A percentile compares a stretch with the other conserved stretches of the same genome.
These are phyloP conservation scores for Chelonus insularis DNA, from an alignment of 1,140 invertebrate genomes.

Conservation along the genomic window DNA sequence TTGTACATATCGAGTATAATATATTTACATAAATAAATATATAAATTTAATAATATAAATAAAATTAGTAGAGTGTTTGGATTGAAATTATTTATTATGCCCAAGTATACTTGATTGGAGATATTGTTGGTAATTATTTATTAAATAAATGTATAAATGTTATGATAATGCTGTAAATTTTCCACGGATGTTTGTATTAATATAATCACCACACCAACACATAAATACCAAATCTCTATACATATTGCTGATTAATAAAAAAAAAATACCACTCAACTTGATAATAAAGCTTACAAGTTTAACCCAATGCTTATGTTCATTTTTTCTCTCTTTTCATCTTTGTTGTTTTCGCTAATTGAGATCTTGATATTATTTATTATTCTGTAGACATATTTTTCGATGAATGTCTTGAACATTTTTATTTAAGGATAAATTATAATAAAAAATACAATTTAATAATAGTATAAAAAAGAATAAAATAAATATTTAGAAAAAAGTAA, in stretches of 20 bases:
- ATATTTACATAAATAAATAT: not conserved
- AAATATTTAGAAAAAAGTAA: not conserved
- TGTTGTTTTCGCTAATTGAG: too few species aligned
- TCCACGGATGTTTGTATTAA: conserved; percentile 11
- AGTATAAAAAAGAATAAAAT: too few species aligned
- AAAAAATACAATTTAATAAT: not conserved
- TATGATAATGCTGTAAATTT: conserved; percentile 16
- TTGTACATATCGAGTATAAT: conserved; percentile 6
- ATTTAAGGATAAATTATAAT: too few species aligned
- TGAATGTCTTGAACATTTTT: too few species aligned
- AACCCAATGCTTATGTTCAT: too few species aligned
- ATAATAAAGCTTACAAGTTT: too few species aligned
- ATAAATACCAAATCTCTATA: not conserved
- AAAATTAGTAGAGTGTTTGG: too few species aligned
- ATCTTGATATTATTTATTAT: too few species aligned
- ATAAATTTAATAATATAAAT: not conserved
- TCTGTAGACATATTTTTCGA: too few species aligned
- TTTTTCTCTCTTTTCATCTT: too few species aligned
- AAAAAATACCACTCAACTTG: too few species aligned
- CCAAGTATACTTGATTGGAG: not conserved
- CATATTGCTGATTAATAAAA: too few species aligned
- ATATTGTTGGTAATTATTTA: not conserved
- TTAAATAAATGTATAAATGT: not conserved
- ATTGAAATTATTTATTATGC: not conserved
- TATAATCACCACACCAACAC: not conserved